A percentile compares a stretch with the other conserved stretches of the same genome.
Conservation (phyloP, 2,797 vertebrate species). For the Fundulus diaphanus region DNA sequence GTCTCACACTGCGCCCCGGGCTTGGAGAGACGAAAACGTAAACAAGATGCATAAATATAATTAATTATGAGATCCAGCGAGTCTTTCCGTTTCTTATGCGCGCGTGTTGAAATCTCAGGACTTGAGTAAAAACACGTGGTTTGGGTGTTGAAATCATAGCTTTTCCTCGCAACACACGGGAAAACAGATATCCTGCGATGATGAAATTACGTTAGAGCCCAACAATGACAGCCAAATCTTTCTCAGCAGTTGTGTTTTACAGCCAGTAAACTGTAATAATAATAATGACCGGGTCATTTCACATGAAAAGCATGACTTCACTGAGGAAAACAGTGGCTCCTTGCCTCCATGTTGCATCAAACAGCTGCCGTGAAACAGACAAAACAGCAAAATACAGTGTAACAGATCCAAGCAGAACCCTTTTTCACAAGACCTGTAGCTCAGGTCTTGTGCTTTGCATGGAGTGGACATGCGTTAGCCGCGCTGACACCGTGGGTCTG, state of each 20-base stretch:
- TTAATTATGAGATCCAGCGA: constrained; percentile 55
- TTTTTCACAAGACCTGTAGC: constrained; percentile 19
- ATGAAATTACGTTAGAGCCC: constrained; percentile 8
- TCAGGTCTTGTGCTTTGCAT: constrained; percentile 51
- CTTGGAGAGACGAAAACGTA: constrained; percentile 27
- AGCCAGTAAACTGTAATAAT: constrained; percentile 44
- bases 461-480: constrained; percentile 62
- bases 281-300: constrained; percentile 35
- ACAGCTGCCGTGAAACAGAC: constrained; percentile 1
- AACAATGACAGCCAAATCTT: constrained; percentile 39
- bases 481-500: constrained; percentile 33
- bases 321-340: constrained; percentile 28
- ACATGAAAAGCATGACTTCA: constrained; percentile 32
- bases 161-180: constrained; percentile 12
- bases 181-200: constrained; percentile 28
- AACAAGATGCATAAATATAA: constrained; percentile 60
- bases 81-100: constrained; percentile 25
- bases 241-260: constrained; percentile 26
- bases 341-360: constrained; percentile 12
- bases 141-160: constrained; percentile 22
- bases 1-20: constrained; percentile 49
- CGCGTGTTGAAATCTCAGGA: constrained; percentile 25
- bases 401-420: background rate
- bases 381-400: background rate
- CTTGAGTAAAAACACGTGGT: constrained; percentile 23